A percentile compares a stretch with the other conserved stretches of the same genome.
Evolutionary conservation across 2,888 invertebrate species (phyloP).

Genomic region (Hydraecia micacea): DNA sequence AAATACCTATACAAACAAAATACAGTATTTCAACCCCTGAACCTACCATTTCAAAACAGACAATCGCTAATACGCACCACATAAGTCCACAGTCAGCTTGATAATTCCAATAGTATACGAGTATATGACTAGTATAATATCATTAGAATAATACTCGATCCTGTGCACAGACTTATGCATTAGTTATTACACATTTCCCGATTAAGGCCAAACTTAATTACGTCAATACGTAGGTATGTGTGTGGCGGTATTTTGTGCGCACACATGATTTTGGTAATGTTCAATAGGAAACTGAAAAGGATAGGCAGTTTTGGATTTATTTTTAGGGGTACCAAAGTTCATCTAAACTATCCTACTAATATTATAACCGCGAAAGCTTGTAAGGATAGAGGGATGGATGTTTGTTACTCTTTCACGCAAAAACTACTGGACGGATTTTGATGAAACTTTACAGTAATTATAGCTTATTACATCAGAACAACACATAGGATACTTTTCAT

Average conservation of each 20-base stretch:
- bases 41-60: constrained; percentile 21
- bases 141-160: constrained; percentile 14
- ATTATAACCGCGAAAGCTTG: too few species aligned
- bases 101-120: constrained; percentile 14
- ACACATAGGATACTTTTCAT: too few species aligned
- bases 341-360: too few species aligned
- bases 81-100: constrained; percentile 17
- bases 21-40: not conserved
- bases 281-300: not conserved
- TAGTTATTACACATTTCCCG: constrained; percentile 62
- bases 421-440: too few species aligned
- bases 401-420: too few species aligned
- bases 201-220: constrained; percentile 66
- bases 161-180: constrained; percentile 54
- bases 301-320: not conserved
- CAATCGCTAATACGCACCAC: constrained; percentile 30
- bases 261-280: constrained; percentile 8
- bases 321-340: not conserved
- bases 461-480: too few species aligned
- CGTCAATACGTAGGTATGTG: constrained; percentile 26
- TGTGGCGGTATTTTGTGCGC: constrained; percentile 20
- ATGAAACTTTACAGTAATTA: too few species aligned
- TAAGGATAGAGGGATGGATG: too few species aligned
- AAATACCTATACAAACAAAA: constrained; percentile 4
- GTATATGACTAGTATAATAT: not conserved